Evolutionary conservation across 92 coral and sea anemone genomes (phyloP), one percentile per base, ranked within the genome.

Genomic region (Plumapathes pennacea): DNA sequence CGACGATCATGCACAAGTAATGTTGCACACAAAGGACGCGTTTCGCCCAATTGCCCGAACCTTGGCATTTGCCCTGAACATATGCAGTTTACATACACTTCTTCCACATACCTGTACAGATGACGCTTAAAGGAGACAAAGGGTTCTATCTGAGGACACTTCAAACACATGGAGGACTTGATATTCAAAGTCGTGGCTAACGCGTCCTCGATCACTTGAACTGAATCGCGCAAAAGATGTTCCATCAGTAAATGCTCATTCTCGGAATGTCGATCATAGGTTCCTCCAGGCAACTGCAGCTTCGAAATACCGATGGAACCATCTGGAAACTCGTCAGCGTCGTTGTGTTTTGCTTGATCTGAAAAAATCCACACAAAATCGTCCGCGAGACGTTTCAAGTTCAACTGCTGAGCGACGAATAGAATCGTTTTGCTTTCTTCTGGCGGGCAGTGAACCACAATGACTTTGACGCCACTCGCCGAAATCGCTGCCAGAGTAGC

Each of bases 281-380:
- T n/a, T n/a, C n/a, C 32, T 8, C 42, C 54, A 47, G 46, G 10
- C 10, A 26, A 10, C 57, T 26, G 78, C 51, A 60, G 60, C 28
- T 64, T 76, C 18, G 67, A 25, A 12, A 80, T 38, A 13, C 88
- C 95, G 40, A 86, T 55, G 14, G 95, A 69, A 8, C 85, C 77
- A 18, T 66, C 70, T 0, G 89, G 95, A 30, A 86, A 60, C 0
- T 28, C 25, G 3, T 25, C 21, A 0, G 80, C 72, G 30, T 86
- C 73, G 4, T 21, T 37, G 5, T 46, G 32, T 26, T 72, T 58
- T 3, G 95, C 84, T 25, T 70, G 20, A 53, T 72, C 79, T 0
- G 89, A 76, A 51, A 86, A 71, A 28, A 86, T 76, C 95, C 95
- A 86, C 1, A 67, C 64, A 30, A 76, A 42, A 30, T 85, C 65